These are phyloP conservation scores for Propithecus coquereli DNA, from an alignment of 2,113 vertebrate species.

Conservation along the genomic window DNA sequence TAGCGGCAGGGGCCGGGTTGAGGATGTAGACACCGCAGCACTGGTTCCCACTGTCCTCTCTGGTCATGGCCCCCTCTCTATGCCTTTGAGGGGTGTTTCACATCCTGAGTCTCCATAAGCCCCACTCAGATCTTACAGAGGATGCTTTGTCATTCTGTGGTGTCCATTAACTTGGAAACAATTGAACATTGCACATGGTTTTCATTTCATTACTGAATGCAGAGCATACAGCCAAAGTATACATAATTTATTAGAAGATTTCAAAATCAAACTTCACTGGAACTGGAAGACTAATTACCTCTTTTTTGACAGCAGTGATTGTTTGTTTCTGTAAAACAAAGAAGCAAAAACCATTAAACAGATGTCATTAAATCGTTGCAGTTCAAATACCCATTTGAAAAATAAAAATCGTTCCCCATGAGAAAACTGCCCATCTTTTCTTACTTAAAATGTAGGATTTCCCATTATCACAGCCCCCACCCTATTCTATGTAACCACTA, in stretches of 20 bases:
- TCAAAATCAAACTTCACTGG: neutral
- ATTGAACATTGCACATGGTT: neutral
- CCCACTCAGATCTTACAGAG: neutral
- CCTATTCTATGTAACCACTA: neutral
- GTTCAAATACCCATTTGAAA: neutral
- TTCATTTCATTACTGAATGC: neutral
- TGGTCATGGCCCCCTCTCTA: neutral
- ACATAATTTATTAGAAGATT: neutral
- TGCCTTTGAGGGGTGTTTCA: neutral
- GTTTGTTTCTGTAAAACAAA: slow-evolving; percentile 89
- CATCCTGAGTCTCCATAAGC: neutral
- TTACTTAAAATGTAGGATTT: neutral
- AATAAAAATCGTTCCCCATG: neutral
- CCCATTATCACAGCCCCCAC: neutral
- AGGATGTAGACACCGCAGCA: accelerated
- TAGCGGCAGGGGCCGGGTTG: neutral
- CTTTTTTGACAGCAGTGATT: slow-evolving; percentile 88
- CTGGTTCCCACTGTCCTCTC: neutral
- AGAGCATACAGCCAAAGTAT: neutral
- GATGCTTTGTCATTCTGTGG: neutral
- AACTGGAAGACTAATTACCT: slow-evolving; percentile 83
- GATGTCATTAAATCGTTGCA: neutral
- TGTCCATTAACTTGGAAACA: neutral
- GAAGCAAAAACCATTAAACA: slow-evolving; percentile 50
- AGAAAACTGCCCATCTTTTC: neutral